A percentile compares a stretch with the other conserved stretches of the same genome.
These are phyloP conservation scores for Oscheius sp. DNA, from an alignment of 2,888 invertebrate genomes.

Conservation along the genomic window DNA sequence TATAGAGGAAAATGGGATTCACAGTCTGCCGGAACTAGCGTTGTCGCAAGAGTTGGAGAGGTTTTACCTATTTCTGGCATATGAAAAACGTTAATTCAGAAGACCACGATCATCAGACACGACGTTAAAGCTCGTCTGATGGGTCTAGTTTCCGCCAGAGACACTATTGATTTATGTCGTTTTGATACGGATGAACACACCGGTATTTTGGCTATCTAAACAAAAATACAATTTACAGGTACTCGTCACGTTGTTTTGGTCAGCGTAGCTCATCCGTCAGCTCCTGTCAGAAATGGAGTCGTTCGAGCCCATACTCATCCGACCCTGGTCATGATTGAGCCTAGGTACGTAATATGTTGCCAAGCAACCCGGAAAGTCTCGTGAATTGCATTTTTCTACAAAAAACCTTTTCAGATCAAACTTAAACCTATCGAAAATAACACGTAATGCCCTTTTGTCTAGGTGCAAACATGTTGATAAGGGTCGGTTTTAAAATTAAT, in stretches of 20 bases:
- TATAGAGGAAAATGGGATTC: slow-evolving; percentile 53
- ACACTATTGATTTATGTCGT: slow-evolving; percentile 50
- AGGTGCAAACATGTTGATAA: background rate
- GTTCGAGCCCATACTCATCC: slow-evolving; percentile 53
- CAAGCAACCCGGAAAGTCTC: background rate
- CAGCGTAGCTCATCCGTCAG: slow-evolving; percentile 45
- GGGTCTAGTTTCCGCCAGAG: slow-evolving; percentile 50
- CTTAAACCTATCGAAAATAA: no score
- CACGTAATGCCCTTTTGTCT: no score
- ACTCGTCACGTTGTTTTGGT: slow-evolving; percentile 52
- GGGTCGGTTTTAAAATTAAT: background rate
- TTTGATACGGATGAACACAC: slow-evolving; percentile 46
- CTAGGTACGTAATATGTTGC: slow-evolving; percentile 39
- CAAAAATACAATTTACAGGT: slow-evolving; percentile 26
- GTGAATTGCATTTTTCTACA: no score
- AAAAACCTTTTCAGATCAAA: no score
- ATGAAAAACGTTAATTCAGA: slow-evolving; percentile 32
- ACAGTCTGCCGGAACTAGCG: slow-evolving; percentile 51
- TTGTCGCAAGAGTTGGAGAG: slow-evolving; percentile 43
- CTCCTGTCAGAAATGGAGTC: slow-evolving; percentile 41
- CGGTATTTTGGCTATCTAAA: slow-evolving; percentile 26
- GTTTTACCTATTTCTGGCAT: background rate
- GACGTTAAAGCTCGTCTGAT: slow-evolving; percentile 52
- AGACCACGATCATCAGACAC: slow-evolving; percentile 50
- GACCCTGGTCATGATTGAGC: slow-evolving; percentile 49